Evolutionary conservation across 2,797 vertebrate genomes (phyloP), one percentile per base, ranked within the genome.

Genomic region (Protonibea diacanthus): DNA sequence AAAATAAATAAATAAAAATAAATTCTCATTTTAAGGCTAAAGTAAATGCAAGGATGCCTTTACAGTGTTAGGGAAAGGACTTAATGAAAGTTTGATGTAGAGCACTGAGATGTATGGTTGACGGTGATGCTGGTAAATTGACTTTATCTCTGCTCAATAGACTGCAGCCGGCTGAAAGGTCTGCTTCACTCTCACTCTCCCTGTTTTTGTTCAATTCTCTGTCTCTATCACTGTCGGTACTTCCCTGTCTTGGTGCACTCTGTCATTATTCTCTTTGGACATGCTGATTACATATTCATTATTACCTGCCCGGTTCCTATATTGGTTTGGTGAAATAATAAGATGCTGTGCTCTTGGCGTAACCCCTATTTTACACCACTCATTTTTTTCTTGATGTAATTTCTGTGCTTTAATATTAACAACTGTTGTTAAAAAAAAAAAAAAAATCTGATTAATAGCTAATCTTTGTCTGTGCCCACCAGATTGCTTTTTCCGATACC

Each of bases 11-110:
- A n/a, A n/a, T n/a, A n/a, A n/a, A n/a, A n/a, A n/a, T n/a, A n/a
- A 21, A 38, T 7, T 81, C 42, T 59, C 58, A 61, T 76, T 74
- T 69, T 17, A 76, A 62, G 63, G 2, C 25, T 82, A 67, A 88
- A 80, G 59, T 58, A 78, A 49, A 55, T 66, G 27, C 40, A 64
- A 44, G 65, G 33, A 17, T n/a, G 33, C 42, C 25, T 81, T 79
- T 71, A 45, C 2, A 1, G 47, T 57, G 53, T 52, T 48, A 64
- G 57, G 56, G 52, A 78, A 80, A 78, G 17, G n/a, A n/a, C 70
- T 77, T 65, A 70, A 85, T 89, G 71, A 76, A 61, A 86, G 63
- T 86, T 86, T 84, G 58, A 90, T 82, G 78, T 45, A 57, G 51
- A 51, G 75, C 71, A n/a, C 56, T 74, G 72, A 78, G 83, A 87